Conservation (phyloP, 2,888 invertebrate genomes). For the Drosophila algonquin region DNA sequence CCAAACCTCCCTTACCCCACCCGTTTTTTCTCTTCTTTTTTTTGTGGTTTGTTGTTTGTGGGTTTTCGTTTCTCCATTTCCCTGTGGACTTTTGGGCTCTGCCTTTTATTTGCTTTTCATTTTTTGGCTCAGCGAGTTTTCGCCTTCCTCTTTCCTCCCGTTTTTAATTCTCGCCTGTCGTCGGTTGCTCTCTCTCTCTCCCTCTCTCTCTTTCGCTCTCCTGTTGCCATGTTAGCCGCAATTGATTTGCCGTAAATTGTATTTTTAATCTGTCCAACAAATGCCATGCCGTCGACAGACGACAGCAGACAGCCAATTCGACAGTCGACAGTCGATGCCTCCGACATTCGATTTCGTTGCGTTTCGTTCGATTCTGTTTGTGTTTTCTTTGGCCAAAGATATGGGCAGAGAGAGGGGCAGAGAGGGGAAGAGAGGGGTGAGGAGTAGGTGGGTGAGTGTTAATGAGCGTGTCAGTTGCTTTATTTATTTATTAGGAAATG, state of each 20-base stretch:
- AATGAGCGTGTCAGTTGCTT: constrained; percentile 63
- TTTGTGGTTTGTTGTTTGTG: constrained; percentile 21
- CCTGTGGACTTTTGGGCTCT: constrained; percentile 21
- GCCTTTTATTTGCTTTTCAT: constrained; percentile 68
- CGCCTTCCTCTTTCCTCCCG: constrained; percentile 33
- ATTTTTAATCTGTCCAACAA: constrained; percentile 77
- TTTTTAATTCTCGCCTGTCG: constrained; percentile 65
- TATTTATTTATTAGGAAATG: constrained; percentile 60
- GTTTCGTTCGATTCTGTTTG: constrained; percentile 28
- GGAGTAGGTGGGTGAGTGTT: constrained; percentile 21
- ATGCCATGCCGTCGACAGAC: constrained; percentile 33
- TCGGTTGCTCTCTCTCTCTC: constrained; percentile 7
- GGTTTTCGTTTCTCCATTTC: constrained; percentile 41
- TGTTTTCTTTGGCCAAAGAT: constrained; percentile 3
- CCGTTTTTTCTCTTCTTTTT: constrained; percentile 2
- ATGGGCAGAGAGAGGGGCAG: background rate
- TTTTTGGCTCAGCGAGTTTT: constrained; percentile 62
- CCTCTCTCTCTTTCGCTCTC: background rate
- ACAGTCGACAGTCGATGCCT: background rate
- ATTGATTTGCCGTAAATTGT: constrained; percentile 79
- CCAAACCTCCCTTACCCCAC: constrained; percentile 17
- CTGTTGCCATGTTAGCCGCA: constrained; percentile 70
- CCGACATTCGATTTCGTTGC: constrained; percentile 39
- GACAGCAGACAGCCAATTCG: background rate
- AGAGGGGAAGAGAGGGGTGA: background rate